Percentiles rank a stretch among this genome's conserved stretches.
Evolutionary conservation across 2,888 invertebrate genomes (phyloP).

Genomic region (Pachymerium ferrugineum): DNA sequence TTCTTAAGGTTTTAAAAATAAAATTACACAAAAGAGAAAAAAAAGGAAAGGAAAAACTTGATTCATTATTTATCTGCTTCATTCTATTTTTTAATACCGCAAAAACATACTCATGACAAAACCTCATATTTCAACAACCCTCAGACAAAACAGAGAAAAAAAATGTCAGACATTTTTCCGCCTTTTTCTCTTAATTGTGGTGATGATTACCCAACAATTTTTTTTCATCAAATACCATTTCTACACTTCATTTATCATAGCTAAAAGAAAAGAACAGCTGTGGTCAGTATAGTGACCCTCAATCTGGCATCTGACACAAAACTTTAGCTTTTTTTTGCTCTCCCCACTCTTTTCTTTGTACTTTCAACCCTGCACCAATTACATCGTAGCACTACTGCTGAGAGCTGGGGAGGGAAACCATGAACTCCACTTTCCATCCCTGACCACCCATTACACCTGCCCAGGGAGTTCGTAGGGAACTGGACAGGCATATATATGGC

Average conservation of each 20-base stretch:
- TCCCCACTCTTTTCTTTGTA: background rate
- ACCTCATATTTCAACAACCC: too few relatives aligned
- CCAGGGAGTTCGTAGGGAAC: constrained; percentile 10
- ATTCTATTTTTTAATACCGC: background rate
- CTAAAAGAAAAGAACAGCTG: constrained; percentile 27
- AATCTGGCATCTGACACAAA: constrained; percentile 11
- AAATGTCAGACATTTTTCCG: background rate
- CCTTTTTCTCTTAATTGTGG: constrained; percentile 1
- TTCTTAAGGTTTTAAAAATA: too few relatives aligned
- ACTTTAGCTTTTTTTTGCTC: background rate
- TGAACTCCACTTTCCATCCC: constrained; percentile 24
- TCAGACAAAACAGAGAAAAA: too few relatives aligned
- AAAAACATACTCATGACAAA: too few relatives aligned
- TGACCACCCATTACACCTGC: constrained; percentile 24
- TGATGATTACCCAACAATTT: background rate
- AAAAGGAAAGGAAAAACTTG: background rate
- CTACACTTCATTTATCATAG: constrained; percentile 23
- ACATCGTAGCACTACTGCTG: constrained; percentile 4
- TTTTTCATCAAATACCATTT: background rate
- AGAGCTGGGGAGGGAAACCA: background rate
- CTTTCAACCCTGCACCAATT: constrained; percentile 6
- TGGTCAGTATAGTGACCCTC: constrained; percentile 3
- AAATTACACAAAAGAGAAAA: too few relatives aligned
- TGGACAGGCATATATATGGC: constrained; percentile 27
- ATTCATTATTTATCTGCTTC: too few relatives aligned